Evolutionary conservation across 2,797 vertebrate genomes (phyloP), one percentile per base, ranked within the genome.

Genomic region (Sebastes minor): DNA sequence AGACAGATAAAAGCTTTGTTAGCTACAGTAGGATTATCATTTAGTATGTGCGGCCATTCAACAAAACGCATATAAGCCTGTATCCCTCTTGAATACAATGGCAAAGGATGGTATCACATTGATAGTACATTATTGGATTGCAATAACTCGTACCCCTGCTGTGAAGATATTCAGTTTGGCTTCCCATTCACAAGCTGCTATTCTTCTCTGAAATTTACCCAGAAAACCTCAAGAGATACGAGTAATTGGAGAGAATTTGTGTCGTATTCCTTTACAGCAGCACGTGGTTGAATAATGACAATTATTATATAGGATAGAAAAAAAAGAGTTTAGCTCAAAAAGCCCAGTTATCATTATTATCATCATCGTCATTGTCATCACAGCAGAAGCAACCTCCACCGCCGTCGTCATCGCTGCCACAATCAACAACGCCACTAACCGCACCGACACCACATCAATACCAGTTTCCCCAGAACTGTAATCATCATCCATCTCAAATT

Each of bases 1-100:
- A 71, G 8, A 88, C 12, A 89, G 4, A 85, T 5, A 76, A 28
- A 74, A 78, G 12, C 16, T 65, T 83, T 9, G 52, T 93, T 89
- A 93, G 76, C 14, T 3, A 69, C 28, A 65, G 33, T 13, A 6
- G 1, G 13, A 28, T 33, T 12, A 27, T n/a, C 30, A 30, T 46
- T 66, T 28, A 20, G 8, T 30, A 32, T 18, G n/a, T 53, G 3
- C 22, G 20, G 42, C 28, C 6, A 52, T 28, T 46, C 25, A 20
- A 30, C 25, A 25, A 1, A n/a, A 76, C 1, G 2, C 20, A 42
- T 4, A 9, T 13, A 49, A 42, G 33, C 46, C 14, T 2, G 4
- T 62, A 27, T 62, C 12, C 60, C 6, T 72, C 5, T 23, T 22
- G 23, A 63, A 16, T 22, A 23, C 14, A 64, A 46, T 52, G 28